phyloP scores from a whole-genome alignment of 2,113 vertebrate genomes.

The Orycteropus afer region DNA sequence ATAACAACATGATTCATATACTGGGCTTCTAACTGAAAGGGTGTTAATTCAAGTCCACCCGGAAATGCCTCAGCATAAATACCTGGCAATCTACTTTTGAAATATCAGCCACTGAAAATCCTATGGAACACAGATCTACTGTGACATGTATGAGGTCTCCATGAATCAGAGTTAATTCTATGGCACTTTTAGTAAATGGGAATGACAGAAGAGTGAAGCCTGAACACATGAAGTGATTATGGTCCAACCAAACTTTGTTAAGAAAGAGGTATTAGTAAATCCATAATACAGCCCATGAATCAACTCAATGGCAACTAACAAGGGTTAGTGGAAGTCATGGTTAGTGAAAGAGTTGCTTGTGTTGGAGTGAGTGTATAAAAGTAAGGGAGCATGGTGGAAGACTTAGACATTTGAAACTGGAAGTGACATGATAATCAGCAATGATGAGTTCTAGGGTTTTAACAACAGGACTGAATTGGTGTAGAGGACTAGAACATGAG shows the following conservation, averaged over 20 bases:
- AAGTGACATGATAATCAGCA: not conserved
- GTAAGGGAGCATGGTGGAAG: not conserved
- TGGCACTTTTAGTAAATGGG: not conserved
- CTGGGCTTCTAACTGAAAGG: too few species aligned
- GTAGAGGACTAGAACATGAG: not conserved
- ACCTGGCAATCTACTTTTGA: too few species aligned
- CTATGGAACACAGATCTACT: too few species aligned
- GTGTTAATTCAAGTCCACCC: too few species aligned
- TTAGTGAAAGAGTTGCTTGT: not conserved
- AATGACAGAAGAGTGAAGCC: not conserved
- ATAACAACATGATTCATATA: too few species aligned
- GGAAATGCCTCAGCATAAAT: too few species aligned
- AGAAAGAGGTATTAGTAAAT: not conserved
- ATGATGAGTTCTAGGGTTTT: not conserved
- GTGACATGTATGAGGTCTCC: too few species aligned
- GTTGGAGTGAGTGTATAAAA: not conserved
- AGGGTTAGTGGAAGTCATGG: not conserved
- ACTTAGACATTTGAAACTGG: not conserved
- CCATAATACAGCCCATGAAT: not conserved
- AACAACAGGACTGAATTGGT: not conserved
- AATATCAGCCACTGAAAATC: too few species aligned
- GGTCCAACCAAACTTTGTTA: not conserved
- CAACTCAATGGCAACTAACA: not conserved
- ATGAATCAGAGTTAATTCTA: too few species aligned
- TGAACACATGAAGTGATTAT: not conserved